These are phyloP conservation scores for Tinea pellionella DNA, from an alignment of 2,888 invertebrate species.

Conservation along the genomic window DNA sequence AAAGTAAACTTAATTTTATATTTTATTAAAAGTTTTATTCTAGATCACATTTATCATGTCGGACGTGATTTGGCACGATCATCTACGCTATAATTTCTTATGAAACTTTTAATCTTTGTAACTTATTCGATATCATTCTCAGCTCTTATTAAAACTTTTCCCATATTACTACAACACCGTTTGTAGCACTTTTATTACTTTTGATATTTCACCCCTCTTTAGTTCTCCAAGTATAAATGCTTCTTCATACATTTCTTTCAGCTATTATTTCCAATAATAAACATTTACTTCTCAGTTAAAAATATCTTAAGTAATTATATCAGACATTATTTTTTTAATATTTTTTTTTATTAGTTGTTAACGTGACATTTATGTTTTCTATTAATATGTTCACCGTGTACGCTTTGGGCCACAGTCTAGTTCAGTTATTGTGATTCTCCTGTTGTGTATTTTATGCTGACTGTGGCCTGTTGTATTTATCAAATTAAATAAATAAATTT, in stretches of 20 bases:
- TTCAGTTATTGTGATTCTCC: too few relatives aligned
- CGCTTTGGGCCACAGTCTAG: too few relatives aligned
- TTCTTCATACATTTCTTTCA: background rate
- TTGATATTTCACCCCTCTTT: slow-evolving; percentile 29
- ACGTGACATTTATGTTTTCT: too few relatives aligned
- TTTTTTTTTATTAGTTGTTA: too few relatives aligned
- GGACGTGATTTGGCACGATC: background rate
- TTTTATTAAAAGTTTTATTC: too few relatives aligned
- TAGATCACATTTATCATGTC: background rate
- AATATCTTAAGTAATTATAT: too few relatives aligned
- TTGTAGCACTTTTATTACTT: slow-evolving; percentile 46
- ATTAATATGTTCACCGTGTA: too few relatives aligned
- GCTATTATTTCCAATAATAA: background rate
- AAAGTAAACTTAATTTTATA: too few relatives aligned
- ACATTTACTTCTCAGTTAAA: background rate
- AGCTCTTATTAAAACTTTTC: slow-evolving; percentile 54
- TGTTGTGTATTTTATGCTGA: too few relatives aligned
- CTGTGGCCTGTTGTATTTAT: too few relatives aligned
- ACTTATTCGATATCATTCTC: slow-evolving; percentile 46
- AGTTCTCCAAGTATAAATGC: slow-evolving; percentile 6
- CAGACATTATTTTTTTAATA: too few relatives aligned
- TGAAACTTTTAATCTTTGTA: slow-evolving; percentile 17
- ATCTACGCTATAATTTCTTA: background rate
- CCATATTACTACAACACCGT: slow-evolving; percentile 42
- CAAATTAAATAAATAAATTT: too few relatives aligned